phyloP scores from a whole-genome alignment of 1,140 invertebrate species.

The Gryllus bimaculatus region DNA sequence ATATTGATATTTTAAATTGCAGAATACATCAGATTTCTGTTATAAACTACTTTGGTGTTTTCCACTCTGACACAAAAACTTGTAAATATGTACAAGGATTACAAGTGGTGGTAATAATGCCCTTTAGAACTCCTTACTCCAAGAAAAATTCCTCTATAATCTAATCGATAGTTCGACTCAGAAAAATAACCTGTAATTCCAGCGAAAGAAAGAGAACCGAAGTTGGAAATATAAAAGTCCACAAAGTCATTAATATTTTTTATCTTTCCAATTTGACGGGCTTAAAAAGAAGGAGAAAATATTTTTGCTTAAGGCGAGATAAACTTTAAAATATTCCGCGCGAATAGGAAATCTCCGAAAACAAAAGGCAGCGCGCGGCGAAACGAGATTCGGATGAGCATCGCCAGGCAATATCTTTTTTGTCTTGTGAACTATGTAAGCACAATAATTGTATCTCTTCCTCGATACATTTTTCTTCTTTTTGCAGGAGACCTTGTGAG shows the following conservation, averaged over 20 bases:
- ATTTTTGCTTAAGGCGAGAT: background rate
- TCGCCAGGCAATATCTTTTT: background rate
- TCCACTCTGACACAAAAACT: no score
- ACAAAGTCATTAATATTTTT: background rate
- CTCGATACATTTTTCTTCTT: background rate
- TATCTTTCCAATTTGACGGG: slow-evolving; percentile 1
- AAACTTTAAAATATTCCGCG: slow-evolving; percentile 1
- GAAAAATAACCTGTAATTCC: background rate
- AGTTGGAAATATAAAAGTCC: background rate
- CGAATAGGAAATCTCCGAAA: background rate
- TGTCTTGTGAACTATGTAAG: background rate
- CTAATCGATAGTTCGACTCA: background rate
- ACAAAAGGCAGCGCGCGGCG: background rate
- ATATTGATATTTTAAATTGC: no score
- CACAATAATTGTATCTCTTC: slow-evolving; percentile 1
- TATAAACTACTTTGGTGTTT: no score
- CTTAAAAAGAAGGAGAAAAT: slow-evolving; percentile 1
- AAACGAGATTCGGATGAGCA: background rate
- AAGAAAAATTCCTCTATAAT: no score
- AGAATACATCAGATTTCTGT: no score
- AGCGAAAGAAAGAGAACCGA: background rate
- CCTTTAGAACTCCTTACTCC: no score
- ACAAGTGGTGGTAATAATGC: no score
- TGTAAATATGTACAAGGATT: no score
- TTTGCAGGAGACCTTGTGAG: background rate